Base-by-base conservation (phyloP, 2,888 invertebrate species). In the Sarcophaga caerulescens region DNA sequence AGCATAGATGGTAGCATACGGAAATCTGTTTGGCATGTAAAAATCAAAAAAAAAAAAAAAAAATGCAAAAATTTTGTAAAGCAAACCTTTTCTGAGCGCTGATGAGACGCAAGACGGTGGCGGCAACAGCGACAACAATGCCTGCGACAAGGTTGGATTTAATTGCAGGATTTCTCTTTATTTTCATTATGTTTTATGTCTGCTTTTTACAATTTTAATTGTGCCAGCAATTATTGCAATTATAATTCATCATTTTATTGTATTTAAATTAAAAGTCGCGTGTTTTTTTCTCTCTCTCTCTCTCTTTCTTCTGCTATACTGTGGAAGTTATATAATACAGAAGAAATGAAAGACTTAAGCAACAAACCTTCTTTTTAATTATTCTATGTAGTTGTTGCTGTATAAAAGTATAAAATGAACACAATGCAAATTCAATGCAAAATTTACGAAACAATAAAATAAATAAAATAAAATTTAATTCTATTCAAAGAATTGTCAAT, bases 191-290 rank as follows among this genome's bases (percentile, higher is more conserved):
- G 45, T 57, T 63, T 59, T 57, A 21, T 71, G 45, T 0, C 5
- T 35, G 8, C 35, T 44, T 69, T 77, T 78, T 78, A 84, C 69
- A 81, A 75, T 84, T 81, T 86, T 84, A 86, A 86, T 86, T 86
- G 86, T 86, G 83, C 76, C 68, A 73, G 83, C 86, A 86, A 86
- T 86, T 86, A 86, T 78, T 81, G 78, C 84, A 84, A 84, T 86
- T 86, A 81, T 74, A 84, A 81, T 84, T 84, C 81, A 84, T 86
- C 81, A 84, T 78, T 78, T 84, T 71, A 69, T 66, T 84, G 81
- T 84, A 82, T 81, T 87, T 79, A 23, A 76, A 79, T 75, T 83
- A 78, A 79, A 82, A 52, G 35, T 35, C 35, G 35, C 35, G 8
- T 35, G 35, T 35, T 8, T 35, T 35, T 35, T 35, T 8, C 6